These are phyloP conservation scores for Proterorhinus semilunaris DNA, from an alignment of 2,113 vertebrate species.

Conservation along the genomic window DNA sequence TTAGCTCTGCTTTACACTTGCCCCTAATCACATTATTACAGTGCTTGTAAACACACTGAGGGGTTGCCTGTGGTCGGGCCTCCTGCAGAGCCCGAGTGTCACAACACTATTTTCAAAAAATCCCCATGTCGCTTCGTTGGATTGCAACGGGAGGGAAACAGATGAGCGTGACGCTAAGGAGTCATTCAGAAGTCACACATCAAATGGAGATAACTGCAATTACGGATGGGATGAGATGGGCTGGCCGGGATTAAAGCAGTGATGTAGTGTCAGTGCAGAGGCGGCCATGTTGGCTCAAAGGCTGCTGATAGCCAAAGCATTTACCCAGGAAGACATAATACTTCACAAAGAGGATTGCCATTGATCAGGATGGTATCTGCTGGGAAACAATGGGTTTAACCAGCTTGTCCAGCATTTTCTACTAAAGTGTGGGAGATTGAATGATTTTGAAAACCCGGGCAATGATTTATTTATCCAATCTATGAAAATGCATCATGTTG, in stretches of 20 bases:
- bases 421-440: background rate
- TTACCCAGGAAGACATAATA: slow-evolving; percentile 43
- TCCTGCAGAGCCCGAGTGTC: slow-evolving; percentile 41
- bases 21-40: slow-evolving; percentile 44
- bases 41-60: slow-evolving; percentile 38
- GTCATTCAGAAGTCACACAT: slow-evolving; percentile 43
- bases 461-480: background rate
- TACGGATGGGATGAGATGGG: slow-evolving; percentile 41
- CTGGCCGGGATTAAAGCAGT: slow-evolving; percentile 26
- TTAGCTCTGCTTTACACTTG: slow-evolving; percentile 26
- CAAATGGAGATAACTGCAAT: slow-evolving; percentile 39
- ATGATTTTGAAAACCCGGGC: background rate
- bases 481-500: background rate
- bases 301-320: slow-evolving; percentile 55
- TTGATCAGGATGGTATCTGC: slow-evolving; percentile 59
- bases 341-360: slow-evolving; percentile 34
- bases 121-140: slow-evolving; percentile 34
- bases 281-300: slow-evolving; percentile 33
- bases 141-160: slow-evolving; percentile 16
- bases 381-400: slow-evolving; percentile 22
- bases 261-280: slow-evolving; percentile 45
- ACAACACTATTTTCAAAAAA: slow-evolving; percentile 38
- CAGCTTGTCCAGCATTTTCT: background rate
- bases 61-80: slow-evolving; percentile 27
- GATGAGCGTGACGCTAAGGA: slow-evolving; percentile 35